Conservation (phyloP, 2,113 vertebrate genomes). For the Pseudorectes ferrugineus region DNA sequence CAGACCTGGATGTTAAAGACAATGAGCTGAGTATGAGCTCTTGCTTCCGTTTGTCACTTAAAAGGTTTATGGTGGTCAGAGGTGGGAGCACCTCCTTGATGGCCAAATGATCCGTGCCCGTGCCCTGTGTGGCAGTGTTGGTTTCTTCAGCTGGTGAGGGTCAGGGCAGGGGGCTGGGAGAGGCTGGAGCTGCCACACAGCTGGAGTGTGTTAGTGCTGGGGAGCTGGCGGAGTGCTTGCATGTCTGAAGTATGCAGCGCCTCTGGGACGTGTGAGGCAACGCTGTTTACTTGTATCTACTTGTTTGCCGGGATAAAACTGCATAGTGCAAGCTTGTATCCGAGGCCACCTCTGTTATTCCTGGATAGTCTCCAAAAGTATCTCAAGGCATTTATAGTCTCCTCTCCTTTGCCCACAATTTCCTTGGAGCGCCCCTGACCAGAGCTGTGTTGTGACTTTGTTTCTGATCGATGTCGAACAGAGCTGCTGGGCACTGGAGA, state of each 20-base stretch:
- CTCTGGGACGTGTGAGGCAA: slow-evolving; percentile 36
- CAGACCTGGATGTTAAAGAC: not conserved
- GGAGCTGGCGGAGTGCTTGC: not conserved
- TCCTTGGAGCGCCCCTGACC: not conserved
- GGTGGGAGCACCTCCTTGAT: not conserved
- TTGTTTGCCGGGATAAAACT: slow-evolving; percentile 38
- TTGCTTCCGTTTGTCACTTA: rapidly evolving
- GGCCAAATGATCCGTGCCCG: rapidly evolving
- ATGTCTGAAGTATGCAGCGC: not conserved
- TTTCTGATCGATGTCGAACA: not conserved
- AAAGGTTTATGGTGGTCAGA: not conserved
- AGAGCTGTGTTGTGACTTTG: not conserved
- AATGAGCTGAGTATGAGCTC: rapidly evolving
- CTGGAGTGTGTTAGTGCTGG: not conserved
- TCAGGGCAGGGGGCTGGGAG: not conserved
- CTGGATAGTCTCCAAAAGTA: slow-evolving; percentile 5
- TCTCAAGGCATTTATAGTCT: not conserved
- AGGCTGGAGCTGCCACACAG: not conserved
- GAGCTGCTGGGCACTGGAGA: not conserved
- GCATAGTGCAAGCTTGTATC: not conserved
- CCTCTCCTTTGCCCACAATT: not conserved
- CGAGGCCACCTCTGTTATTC: slow-evolving; percentile 26
- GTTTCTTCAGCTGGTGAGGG: not conserved
- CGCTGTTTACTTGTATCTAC: slow-evolving; percentile 34
- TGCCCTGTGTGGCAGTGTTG: not conserved